A percentile compares a stretch with the other conserved stretches of the same genome.
Evolutionary conservation across 2,888 invertebrate genomes (phyloP).

Genomic region (Trypoxylon attenuatum): DNA sequence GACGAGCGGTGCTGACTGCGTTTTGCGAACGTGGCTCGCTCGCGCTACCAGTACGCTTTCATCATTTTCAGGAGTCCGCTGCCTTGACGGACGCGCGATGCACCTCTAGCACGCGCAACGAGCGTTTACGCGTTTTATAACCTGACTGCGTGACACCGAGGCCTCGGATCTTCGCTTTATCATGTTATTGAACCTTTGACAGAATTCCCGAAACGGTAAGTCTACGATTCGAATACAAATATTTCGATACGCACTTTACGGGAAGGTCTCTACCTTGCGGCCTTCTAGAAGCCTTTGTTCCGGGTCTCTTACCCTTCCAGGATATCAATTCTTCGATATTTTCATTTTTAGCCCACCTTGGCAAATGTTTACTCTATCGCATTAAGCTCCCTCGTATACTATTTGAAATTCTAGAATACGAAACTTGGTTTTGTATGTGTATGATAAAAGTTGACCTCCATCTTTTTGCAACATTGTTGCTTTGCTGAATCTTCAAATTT

Average conservation of each 20-base stretch:
- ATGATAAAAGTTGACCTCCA: too few relatives aligned
- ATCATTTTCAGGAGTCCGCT: conserved; percentile 38
- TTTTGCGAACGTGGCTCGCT: conserved; percentile 23
- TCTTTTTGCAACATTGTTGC: too few relatives aligned
- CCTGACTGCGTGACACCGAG: conserved; percentile 53
- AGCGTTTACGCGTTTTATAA: conserved; percentile 55
- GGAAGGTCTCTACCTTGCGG: too few relatives aligned
- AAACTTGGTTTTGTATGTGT: too few relatives aligned
- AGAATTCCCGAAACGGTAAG: conserved; percentile 50
- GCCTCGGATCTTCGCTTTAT: conserved; percentile 37
- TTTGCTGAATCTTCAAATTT: too few relatives aligned
- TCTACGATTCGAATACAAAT: not conserved
- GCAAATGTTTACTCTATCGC: too few relatives aligned
- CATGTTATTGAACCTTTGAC: conserved; percentile 60
- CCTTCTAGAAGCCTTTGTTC: too few relatives aligned
- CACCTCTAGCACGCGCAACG: conserved; percentile 36
- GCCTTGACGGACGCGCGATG: conserved; percentile 33
- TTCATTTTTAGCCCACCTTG: too few relatives aligned
- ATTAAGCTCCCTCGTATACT: too few relatives aligned
- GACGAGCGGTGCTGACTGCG: conserved; percentile 3
- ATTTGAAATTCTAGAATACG: too few relatives aligned
- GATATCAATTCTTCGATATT: too few relatives aligned
- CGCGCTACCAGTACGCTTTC: conserved; percentile 35
- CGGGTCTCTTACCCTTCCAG: too few relatives aligned
- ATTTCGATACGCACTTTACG: not conserved